These are phyloP conservation scores for Drosophila paulistorum DNA, from an alignment of 1,140 invertebrate genomes.

Conservation along the genomic window DNA sequence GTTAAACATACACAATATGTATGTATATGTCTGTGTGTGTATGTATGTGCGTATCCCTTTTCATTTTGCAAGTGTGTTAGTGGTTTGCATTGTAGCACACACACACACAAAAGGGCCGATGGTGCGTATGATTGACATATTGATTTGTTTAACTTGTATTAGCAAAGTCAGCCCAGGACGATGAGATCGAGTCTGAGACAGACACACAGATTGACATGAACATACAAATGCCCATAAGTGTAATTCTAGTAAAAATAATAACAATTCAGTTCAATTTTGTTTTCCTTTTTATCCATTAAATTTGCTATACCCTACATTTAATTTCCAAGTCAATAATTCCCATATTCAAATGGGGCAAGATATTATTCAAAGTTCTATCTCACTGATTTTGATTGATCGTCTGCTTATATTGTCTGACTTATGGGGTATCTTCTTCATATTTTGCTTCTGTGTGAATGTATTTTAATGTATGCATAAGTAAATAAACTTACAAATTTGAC, in stretches of 20 bases:
- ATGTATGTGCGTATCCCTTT: conserved; percentile 6
- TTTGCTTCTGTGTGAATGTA: not conserved
- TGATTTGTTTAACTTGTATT: conserved; percentile 61
- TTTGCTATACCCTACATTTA: too few relatives aligned
- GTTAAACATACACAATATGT: not conserved
- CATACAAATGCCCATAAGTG: too few relatives aligned
- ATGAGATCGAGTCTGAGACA: too few relatives aligned
- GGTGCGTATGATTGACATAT: conserved; percentile 72
- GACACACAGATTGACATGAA: not conserved
- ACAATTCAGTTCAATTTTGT: not conserved
- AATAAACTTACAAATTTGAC: conserved; percentile 15
- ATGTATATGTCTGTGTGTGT: not conserved
- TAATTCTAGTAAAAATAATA: not conserved
- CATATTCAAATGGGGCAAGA: not conserved
- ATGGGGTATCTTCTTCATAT: not conserved
- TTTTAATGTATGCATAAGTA: conserved; percentile 12
- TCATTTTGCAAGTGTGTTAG: conserved; percentile 25
- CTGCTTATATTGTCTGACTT: conserved; percentile 11
- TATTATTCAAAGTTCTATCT: not conserved
- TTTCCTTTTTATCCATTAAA: too few relatives aligned
- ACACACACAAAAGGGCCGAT: conserved; percentile 41
- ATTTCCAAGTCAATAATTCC: too few relatives aligned
- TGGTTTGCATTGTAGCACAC: conserved; percentile 1
- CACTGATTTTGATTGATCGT: conserved; percentile 43
- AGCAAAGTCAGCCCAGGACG: conserved; percentile 51